A percentile compares a stretch with the other conserved stretches of the same genome.
These are phyloP conservation scores for Zaprionus lineosus DNA, from an alignment of 2,888 invertebrate species.

Conservation along the genomic window DNA sequence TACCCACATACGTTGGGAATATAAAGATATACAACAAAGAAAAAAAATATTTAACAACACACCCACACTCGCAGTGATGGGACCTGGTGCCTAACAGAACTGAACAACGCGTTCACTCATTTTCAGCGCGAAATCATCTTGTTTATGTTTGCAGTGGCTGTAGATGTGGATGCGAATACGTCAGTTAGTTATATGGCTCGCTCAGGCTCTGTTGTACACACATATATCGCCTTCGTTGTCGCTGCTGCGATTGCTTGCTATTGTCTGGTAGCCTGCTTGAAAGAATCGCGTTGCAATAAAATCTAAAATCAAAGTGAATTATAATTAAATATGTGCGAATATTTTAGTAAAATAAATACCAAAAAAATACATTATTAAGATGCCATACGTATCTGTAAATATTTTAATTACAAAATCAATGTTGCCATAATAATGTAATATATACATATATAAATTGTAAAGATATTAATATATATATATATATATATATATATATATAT, in stretches of 20 bases:
- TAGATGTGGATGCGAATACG: constrained; percentile 34
- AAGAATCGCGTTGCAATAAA: constrained; percentile 31
- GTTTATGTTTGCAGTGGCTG: constrained; percentile 36
- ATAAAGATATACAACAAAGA: too few species aligned
- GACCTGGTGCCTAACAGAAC: constrained; percentile 22
- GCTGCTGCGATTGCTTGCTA: constrained; percentile 18
- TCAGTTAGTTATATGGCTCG: constrained; percentile 53
- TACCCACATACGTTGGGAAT: too few species aligned
- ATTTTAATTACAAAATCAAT: too few species aligned
- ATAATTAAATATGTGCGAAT: constrained; percentile 41
- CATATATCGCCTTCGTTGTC: constrained; percentile 1
- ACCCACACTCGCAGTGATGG: constrained; percentile 28
- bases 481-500: constrained; percentile 2
- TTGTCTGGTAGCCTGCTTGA: constrained; percentile 11
- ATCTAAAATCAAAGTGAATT: constrained; percentile 32
- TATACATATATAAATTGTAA: not conserved
- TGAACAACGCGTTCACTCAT: constrained; percentile 25
- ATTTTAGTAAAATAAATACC: constrained; percentile 3
- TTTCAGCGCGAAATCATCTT: constrained; percentile 36
- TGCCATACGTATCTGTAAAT: constrained; percentile 12
- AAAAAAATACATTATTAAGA: constrained; percentile 12
- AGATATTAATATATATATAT: not conserved
- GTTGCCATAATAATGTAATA: constrained; percentile 7
- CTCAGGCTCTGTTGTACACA: constrained; percentile 51
- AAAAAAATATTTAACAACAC: constrained; percentile 14